A percentile compares a stretch with the other conserved stretches of the same genome.
These are phyloP conservation scores for Tiphia femorata DNA, from an alignment of 2,888 invertebrate species.

Conservation along the genomic window DNA sequence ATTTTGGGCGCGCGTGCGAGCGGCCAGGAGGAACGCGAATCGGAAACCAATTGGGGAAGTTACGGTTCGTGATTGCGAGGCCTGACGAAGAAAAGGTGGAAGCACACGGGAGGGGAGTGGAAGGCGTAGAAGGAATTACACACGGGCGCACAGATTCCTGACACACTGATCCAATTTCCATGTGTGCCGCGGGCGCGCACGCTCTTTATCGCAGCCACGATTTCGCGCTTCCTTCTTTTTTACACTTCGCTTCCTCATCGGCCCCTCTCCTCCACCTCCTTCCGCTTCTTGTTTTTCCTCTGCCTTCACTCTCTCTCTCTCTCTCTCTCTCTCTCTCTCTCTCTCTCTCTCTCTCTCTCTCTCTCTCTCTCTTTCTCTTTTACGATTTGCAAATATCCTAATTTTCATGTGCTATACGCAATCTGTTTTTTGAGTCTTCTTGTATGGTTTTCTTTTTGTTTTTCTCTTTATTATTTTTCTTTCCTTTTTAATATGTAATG, in stretches of 20 bases:
- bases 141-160: constrained; percentile 14
- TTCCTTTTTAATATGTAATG: no score
- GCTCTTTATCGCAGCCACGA: constrained; percentile 21
- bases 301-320: not conserved
- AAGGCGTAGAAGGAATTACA: constrained; percentile 2
- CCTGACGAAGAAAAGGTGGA: not conserved
- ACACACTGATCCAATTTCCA: constrained; percentile 46
- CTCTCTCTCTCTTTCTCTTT: not conserved
- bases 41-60: no score
- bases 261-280: not conserved
- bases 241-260: not conserved
- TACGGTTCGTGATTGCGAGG: no score
- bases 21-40: no score
- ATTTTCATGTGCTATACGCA: no score
- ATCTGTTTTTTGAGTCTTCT: no score
- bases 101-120: not conserved
- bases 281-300: not conserved
- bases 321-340: no score
- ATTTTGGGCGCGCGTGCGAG: no score
- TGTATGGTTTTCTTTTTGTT: no score
- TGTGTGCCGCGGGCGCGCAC: constrained; percentile 13
- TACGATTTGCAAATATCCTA: no score
- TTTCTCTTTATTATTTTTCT: no score
- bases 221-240: constrained; percentile 22
- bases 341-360: not conserved